These are phyloP conservation scores for Cyphotilapia sp. DNA, from an alignment of 2,113 vertebrate species.

Conservation along the genomic window DNA sequence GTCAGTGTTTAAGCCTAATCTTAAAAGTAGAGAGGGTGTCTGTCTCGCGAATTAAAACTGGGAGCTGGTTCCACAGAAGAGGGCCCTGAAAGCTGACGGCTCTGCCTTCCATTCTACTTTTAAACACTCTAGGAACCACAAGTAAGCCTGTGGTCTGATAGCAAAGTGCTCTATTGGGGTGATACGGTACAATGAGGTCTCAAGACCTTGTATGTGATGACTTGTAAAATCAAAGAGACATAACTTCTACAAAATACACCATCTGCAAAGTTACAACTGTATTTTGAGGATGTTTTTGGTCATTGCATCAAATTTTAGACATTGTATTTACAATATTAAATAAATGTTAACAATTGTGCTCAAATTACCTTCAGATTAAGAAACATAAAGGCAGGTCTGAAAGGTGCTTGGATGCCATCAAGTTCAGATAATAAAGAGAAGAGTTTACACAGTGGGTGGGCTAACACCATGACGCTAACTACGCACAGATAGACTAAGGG, in stretches of 20 bases:
- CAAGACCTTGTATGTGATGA: not conserved
- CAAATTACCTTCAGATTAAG: not conserved
- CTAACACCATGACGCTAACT: not conserved
- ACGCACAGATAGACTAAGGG: not conserved
- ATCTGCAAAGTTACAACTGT: not conserved
- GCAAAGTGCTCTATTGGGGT: not conserved
- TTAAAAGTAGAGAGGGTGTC: not conserved
- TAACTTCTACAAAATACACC: not conserved
- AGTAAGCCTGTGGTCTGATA: not conserved
- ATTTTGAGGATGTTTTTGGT: not conserved
- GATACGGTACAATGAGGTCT: not conserved
- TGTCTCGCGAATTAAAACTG: not conserved
- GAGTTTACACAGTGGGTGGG: not conserved
- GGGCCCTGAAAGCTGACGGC: fast-evolving
- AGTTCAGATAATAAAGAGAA: not conserved
- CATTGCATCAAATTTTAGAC: not conserved
- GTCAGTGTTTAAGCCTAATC: not conserved
- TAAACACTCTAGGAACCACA: not conserved
- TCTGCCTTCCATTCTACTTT: not conserved
- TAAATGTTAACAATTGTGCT: not conserved
- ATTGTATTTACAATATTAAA: not conserved
- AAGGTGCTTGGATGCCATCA: not conserved
- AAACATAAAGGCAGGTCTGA: not conserved
- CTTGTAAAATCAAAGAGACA: not conserved
- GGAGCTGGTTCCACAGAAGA: not conserved